phyloP scores from a whole-genome alignment of 2,113 vertebrate genomes.

The Ciconia maguari region DNA sequence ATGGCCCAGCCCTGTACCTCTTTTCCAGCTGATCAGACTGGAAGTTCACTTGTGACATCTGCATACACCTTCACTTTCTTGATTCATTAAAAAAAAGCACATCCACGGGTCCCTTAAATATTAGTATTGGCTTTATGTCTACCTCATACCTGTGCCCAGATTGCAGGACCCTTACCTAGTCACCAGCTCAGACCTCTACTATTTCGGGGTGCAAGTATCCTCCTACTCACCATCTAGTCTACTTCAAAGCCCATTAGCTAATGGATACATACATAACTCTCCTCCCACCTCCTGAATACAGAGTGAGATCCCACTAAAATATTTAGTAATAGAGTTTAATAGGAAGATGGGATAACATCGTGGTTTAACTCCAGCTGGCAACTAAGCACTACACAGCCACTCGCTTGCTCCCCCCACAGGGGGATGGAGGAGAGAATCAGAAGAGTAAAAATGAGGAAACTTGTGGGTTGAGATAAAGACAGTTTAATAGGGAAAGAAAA shows the following conservation, averaged over 20 bases:
- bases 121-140: background rate
- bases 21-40: background rate
- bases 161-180: background rate
- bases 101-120: background rate
- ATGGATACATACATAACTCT: background rate
- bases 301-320: background rate
- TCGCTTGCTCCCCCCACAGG: too few relatives aligned
- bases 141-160: background rate
- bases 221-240: background rate
- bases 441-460: too few relatives aligned
- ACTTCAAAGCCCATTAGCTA: background rate
- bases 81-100: background rate
- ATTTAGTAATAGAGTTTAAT: background rate
- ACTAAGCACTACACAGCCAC: too few relatives aligned
- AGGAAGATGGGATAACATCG: background rate
- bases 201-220: fast-evolving
- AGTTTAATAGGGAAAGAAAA: too few relatives aligned
- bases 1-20: background rate
- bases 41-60: background rate
- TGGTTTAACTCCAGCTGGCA: too few relatives aligned
- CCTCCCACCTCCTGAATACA: background rate
- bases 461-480: too few relatives aligned
- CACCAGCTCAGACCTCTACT: background rate
- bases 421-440: too few relatives aligned
- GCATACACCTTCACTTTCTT: background rate